Conservation (phyloP, 2,113 vertebrate genomes). For the Ptilorrhoa leucosticta region DNA sequence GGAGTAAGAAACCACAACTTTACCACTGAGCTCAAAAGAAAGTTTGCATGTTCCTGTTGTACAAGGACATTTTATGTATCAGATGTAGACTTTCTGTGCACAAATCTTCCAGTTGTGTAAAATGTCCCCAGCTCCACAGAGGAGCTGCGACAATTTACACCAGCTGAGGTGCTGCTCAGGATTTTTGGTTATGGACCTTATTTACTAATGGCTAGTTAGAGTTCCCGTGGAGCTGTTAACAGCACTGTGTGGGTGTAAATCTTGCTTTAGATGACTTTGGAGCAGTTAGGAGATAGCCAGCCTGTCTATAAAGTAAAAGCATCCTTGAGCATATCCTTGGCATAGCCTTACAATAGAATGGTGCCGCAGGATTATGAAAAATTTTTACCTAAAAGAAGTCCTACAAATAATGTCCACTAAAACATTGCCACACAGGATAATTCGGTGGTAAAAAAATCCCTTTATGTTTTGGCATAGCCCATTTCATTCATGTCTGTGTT, state of each 20-base stretch:
- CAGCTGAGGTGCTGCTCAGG: slow-evolving; percentile 24
- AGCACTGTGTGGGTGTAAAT: neutral
- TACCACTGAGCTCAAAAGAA: neutral
- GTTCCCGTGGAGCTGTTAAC: slow-evolving; percentile 7
- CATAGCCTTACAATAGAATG: neutral
- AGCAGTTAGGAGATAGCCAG: neutral
- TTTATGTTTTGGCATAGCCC: neutral
- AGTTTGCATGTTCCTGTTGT: neutral
- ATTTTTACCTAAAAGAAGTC: neutral
- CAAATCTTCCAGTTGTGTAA: neutral
- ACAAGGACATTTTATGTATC: neutral
- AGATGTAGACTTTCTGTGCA: neutral
- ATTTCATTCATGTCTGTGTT: neutral
- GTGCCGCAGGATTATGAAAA: neutral
- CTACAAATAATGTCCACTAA: neutral
- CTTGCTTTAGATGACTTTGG: neutral
- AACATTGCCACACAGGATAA: neutral
- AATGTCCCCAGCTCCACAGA: neutral
- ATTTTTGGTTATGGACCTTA: slow-evolving; percentile 24
- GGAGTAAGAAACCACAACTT: neutral
- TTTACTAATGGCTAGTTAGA: slow-evolving; percentile 16
- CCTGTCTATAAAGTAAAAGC: neutral
- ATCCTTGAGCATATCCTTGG: neutral
- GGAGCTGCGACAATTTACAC: neutral
- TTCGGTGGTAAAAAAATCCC: neutral